Base-by-base conservation (phyloP, 1,140 invertebrate genomes). In the Berghia stephanieae region DNA sequence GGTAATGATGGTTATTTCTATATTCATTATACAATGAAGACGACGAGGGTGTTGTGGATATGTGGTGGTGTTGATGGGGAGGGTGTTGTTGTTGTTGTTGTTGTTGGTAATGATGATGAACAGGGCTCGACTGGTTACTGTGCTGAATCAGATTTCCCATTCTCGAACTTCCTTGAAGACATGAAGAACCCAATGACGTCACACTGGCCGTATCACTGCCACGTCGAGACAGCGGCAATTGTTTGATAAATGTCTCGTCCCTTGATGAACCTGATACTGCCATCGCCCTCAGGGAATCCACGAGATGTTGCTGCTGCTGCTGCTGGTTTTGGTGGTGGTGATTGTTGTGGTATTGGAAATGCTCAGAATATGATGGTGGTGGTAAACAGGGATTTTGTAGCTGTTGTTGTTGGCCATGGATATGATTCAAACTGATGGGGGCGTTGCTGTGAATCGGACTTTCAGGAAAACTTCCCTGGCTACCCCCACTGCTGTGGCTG, bases 401-500 rank as follows among this genome's bases (percentile, higher is more conserved):
- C 38, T 66, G 42, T 57, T 75, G 38, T 24, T 40, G 31, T 27
- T 52, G 49, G 34, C 60, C 21, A 55, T 77, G 73, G 44, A 21
- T 16, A n/a, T 63, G 38, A 21, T 34, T 2, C 1, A 72, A 2
- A 52, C 21, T 34, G 3, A 34, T 31, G 1, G 63, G 44, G 24
- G 34, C 18, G 34, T 42, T 68, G 24, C 6, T n/a, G 42, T 66
- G 73, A 43, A 75, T 24, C 27, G 73, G 38, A 44, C 57, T 75
- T 27, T 44, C 74, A 13, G 57, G 63, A 43, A 76, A 67, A 63
- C 74, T 76, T 18, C 74, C 52, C 43, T 76, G 74, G 27, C 74
- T 76, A n/a, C 42, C 74, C 24, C 74, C 74, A 31, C 74, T 76
- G 63, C 74, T 76, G 40, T 76, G 74, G 44, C 74, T 76, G 42